Evolutionary conservation across 2,797 vertebrate species (phyloP), one percentile per base, ranked within the genome.

Genomic region (Sebastes hopkinsi): DNA sequence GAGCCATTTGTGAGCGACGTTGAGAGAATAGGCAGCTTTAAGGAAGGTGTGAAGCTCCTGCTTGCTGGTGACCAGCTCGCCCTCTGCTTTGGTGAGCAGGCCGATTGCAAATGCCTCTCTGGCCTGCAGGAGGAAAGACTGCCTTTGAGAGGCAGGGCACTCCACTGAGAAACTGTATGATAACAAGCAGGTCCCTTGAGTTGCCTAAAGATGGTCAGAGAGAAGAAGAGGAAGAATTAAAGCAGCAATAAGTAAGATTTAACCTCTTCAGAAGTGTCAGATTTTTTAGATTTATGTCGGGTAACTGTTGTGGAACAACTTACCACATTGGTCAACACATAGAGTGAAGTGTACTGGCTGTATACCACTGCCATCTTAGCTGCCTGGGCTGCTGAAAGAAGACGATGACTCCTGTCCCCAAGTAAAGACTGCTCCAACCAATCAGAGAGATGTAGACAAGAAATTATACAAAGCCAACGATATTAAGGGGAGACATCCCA

Each of bases 41-140:
- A 99, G 87, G 64, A 99, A 96, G 34, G 96, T 97, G 56, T 99
- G 97, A 42, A 99, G 96, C 90, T 99, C 98, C 91, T 98, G 98
- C 87, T 95, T 96, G 86, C 98, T 99, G 20, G 94, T 92, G 54
- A 97, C 88, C 1, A 56, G 65, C 8, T 96, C 91, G 0, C 82
- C 88, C 2, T 92, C 87, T 0, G 86, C 84, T 91, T 95, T 97
- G 59, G 96, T 97, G 65, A 98, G 96, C 38, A 99, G 95, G 58
- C 97, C 97, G 0, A 98, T 95, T 74, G 96, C 95, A 52, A 98
- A 99, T 18, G 97, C 96, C 83, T 98, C 96, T 70, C 92, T 96
- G 20, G 98, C 97, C 80, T 95, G 89, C 1, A 72, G 75, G 73
- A 99, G 94, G 91, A 95, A 96, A 1, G 79, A 74, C 3, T 11